A percentile compares a stretch with the other conserved stretches of the same genome.
Conservation (phyloP, 2,888 invertebrate genomes). For the Diarsia mendica region DNA sequence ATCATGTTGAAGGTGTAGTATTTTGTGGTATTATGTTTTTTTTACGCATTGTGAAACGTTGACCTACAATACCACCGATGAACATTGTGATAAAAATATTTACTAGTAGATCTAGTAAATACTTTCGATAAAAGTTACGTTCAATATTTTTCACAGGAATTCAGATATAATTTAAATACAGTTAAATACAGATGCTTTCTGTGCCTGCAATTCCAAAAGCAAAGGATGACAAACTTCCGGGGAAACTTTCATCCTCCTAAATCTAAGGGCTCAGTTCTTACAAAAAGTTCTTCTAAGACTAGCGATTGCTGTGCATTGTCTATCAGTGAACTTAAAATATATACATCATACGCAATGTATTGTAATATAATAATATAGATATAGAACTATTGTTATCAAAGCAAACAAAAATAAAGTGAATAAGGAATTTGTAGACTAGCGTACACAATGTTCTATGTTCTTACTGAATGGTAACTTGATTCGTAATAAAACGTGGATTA, state of each 20-base stretch:
- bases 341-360: constrained; percentile 12
- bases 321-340: no score
- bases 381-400: not conserved
- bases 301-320: not conserved
- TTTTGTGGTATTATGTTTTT: not conserved
- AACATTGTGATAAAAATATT: no score
- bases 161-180: not conserved
- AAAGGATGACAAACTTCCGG: not conserved
- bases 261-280: not conserved
- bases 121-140: not conserved
- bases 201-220: not conserved
- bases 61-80: not conserved
- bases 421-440: not conserved
- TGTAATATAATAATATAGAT: not conserved
- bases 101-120: no score
- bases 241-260: not conserved
- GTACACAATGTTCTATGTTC: not conserved
- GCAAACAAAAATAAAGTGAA: constrained; percentile 6
- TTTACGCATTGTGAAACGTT: not conserved
- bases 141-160: not conserved
- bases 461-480: not conserved
- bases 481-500: not conserved
- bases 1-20: not conserved
- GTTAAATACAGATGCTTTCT: not conserved
- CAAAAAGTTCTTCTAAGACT: not conserved